Base-by-base conservation (phyloP, 2,888 invertebrate species). In the Thera britannica region DNA sequence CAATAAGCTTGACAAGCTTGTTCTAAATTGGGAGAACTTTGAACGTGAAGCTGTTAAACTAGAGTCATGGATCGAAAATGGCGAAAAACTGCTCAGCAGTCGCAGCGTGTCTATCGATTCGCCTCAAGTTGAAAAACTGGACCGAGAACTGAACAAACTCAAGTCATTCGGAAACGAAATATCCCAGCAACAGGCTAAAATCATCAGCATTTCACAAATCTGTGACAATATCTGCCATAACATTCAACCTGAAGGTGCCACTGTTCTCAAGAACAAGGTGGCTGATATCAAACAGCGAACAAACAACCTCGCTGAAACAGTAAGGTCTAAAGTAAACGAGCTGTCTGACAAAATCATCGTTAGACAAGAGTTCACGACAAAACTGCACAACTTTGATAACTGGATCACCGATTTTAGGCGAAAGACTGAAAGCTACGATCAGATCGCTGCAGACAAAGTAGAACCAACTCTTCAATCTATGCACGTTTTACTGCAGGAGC, bases 101-200 rank as follows among this genome's bases (percentile, higher is more conserved):
- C 94, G 95, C 68, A 94, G 94, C 2, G 83, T 95, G 7, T 95
- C 96, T 48, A 85, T 96, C 0, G 96, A 96, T 74, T 96, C 96
- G 0, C 96, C 97, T 1, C 96, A 97, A 81, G 94, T 96, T 2
- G 96, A 95, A 68, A 96, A 97, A 79, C 88, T 98, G 36, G 97
- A 97, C 81, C 95, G 96, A 71, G 96, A 97, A 85, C 86, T 98
- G 55, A 95, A 96, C 51, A 96, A 96, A 82, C 87, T 97, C 0
- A 97, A 97, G 84, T 96, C 96, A 1, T 96, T 97, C 72, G 97
- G 97, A 74, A 97, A 97, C 79, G 97, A 98, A 83, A 96, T 98
- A 74, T 96, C 97, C 0, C 97, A 97, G 81, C 97, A 98, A 78
- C 97, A 97, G 88, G 96, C 97, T 0, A 97, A 97, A 84, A 90